A percentile compares a stretch with the other conserved stretches of the same genome.
These are phyloP conservation scores for Harlomillsia oculata DNA, from an alignment of 1,140 invertebrate genomes.

Conservation along the genomic window DNA sequence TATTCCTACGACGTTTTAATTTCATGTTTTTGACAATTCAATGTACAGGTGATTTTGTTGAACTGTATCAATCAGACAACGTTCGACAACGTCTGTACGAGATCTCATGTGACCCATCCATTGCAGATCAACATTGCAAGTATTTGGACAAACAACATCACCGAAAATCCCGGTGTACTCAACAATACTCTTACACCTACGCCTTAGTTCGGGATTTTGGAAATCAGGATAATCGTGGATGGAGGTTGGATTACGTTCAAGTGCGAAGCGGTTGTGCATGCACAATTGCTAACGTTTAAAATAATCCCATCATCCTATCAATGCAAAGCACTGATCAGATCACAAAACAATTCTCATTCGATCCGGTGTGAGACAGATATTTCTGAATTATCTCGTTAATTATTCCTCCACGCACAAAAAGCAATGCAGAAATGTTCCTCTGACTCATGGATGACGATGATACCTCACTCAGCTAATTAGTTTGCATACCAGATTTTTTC, in stretches of 20 bases:
- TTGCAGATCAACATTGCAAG: constrained; percentile 61
- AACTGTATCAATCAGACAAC: constrained; percentile 34
- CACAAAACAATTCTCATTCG: too few relatives aligned
- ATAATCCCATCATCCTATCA: neutral
- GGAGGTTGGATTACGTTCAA: constrained; percentile 70
- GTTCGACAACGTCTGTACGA: constrained; percentile 60
- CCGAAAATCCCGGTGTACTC: constrained; percentile 63
- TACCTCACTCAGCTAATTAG: too few relatives aligned
- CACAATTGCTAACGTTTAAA: constrained; percentile 45
- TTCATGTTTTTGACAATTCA: neutral
- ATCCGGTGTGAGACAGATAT: too few relatives aligned
- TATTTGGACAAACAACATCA: constrained; percentile 60
- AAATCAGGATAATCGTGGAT: constrained; percentile 41
- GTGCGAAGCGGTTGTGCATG: constrained; percentile 74
- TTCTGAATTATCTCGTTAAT: too few relatives aligned
- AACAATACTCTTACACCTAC: constrained; percentile 74
- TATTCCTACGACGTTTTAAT: neutral
- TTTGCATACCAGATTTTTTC: too few relatives aligned
- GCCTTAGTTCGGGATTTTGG: constrained; percentile 56
- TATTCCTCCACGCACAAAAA: too few relatives aligned
- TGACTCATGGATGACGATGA: too few relatives aligned
- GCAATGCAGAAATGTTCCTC: too few relatives aligned
- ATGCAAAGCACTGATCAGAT: too few relatives aligned
- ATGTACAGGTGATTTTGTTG: constrained; percentile 29
- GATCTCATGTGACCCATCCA: constrained; percentile 59